Conservation (phyloP, 2,113 vertebrate species). For the Cranoglanis bouderius region DNA sequence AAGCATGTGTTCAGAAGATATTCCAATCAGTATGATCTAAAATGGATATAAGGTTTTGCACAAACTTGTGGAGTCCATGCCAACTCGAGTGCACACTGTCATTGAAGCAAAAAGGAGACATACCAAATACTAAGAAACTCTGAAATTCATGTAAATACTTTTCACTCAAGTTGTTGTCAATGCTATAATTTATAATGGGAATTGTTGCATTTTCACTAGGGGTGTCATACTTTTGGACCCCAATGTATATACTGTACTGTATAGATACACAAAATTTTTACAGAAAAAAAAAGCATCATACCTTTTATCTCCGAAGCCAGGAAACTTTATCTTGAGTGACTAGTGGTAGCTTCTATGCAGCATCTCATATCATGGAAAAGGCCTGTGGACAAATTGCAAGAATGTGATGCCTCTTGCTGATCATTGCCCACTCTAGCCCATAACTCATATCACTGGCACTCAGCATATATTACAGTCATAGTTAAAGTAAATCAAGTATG, state of each 20-base stretch:
- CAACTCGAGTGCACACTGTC: not conserved
- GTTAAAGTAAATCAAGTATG: not conserved
- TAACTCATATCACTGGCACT: not conserved
- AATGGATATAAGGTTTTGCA: not conserved
- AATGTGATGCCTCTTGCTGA: not conserved
- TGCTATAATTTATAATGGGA: not conserved
- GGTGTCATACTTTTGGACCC: not conserved
- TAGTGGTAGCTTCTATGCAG: not conserved
- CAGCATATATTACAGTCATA: not conserved
- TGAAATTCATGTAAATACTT: not conserved
- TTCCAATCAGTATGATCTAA: not conserved
- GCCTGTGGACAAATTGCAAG: not conserved
- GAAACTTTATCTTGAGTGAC: slow-evolving; percentile 68
- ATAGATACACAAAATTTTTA: not conserved
- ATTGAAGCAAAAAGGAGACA: not conserved
- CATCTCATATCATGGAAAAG: not conserved
- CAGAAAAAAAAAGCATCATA: slow-evolving; percentile 52
- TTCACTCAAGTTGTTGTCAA: not conserved
- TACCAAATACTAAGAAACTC: not conserved
- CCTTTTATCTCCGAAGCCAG: slow-evolving; percentile 75
- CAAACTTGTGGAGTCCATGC: not conserved
- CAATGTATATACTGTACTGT: not conserved
- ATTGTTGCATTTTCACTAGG: not conserved
- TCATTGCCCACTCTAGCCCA: not conserved
- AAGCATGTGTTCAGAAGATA: not conserved